phyloP scores from a whole-genome alignment of 2,797 vertebrate species.

The Hoplostethus atlanticus region DNA sequence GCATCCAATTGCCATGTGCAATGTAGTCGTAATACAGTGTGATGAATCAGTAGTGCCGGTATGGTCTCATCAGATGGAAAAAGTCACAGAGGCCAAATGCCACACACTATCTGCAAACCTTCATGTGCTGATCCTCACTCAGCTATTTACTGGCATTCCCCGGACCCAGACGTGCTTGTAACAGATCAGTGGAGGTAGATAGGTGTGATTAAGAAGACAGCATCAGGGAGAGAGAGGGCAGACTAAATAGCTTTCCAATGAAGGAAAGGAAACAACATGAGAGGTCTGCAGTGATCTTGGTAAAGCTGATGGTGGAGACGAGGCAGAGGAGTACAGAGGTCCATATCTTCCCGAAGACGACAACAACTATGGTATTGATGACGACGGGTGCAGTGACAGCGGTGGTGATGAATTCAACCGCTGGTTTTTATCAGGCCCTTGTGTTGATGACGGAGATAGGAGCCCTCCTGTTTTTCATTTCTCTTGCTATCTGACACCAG shows the following conservation, averaged over 20 bases:
- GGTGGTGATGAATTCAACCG: neutral
- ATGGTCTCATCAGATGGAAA: neutral
- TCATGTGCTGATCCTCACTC: constrained; percentile 10
- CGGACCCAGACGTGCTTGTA: constrained; percentile 3
- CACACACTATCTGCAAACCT: neutral
- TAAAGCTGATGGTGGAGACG: neutral
- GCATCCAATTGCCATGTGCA: neutral
- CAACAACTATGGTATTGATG: neutral
- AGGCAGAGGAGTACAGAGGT: neutral
- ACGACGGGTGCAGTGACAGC: neutral
- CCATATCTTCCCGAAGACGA: neutral
- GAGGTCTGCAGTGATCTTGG: neutral
- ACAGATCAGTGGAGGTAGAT: neutral
- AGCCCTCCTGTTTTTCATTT: constrained; percentile 67
- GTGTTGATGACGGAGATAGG: constrained; percentile 61
- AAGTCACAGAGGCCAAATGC: neutral
- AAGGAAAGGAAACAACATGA: too few relatives aligned
- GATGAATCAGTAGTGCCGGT: neutral
- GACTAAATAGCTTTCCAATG: neutral
- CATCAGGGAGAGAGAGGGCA: too few relatives aligned
- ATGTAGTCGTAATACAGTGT: neutral
- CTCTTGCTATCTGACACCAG: constrained; percentile 81
- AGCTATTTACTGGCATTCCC: constrained; percentile 24
- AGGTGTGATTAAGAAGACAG: neutral
- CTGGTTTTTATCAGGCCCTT: neutral